A percentile compares a stretch with the other conserved stretches of the same genome.
phyloP scores from a whole-genome alignment of 2,888 invertebrate genomes.

The Steromphala cineraria region DNA sequence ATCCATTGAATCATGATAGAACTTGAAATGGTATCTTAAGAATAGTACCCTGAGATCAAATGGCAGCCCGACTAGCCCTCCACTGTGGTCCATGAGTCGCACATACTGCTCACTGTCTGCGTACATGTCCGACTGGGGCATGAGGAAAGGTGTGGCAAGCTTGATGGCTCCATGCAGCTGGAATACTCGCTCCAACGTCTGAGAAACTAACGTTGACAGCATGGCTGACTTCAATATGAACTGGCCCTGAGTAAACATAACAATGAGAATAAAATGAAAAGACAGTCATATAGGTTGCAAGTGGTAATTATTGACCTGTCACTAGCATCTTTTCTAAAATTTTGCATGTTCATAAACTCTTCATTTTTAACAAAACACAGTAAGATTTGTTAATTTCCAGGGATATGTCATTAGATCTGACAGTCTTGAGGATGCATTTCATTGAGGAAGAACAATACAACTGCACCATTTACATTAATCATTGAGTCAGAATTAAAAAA shows the following conservation, averaged over 20 bases:
- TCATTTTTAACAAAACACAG: too few species aligned
- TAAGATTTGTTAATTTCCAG: too few species aligned
- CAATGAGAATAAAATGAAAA: not conserved
- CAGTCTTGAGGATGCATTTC: too few species aligned
- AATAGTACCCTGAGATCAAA: constrained; percentile 82
- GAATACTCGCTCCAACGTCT: constrained; percentile 69
- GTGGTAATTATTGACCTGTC: too few species aligned
- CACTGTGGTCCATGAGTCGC: constrained; percentile 90
- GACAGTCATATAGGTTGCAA: not conserved
- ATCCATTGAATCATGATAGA: too few species aligned
- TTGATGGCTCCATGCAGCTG: constrained; percentile 82
- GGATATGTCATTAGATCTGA: too few species aligned
- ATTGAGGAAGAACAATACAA: not conserved
- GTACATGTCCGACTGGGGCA: constrained; percentile 78
- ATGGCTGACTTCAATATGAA: constrained; percentile 72
- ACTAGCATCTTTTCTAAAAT: too few species aligned
- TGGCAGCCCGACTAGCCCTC: constrained; percentile 89
- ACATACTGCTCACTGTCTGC: constrained; percentile 77
- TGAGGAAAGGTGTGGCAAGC: constrained; percentile 86
- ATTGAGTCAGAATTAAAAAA: too few species aligned
- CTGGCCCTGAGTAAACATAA: constrained; percentile 40
- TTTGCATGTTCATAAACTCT: too few species aligned
- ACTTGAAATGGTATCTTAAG: too few species aligned
- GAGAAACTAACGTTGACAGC: constrained; percentile 78
- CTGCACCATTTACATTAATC: too few species aligned